Evolutionary conservation across 2,888 invertebrate species (phyloP), one percentile per base, ranked within the genome.

Genomic region (Sialis lutaria): DNA sequence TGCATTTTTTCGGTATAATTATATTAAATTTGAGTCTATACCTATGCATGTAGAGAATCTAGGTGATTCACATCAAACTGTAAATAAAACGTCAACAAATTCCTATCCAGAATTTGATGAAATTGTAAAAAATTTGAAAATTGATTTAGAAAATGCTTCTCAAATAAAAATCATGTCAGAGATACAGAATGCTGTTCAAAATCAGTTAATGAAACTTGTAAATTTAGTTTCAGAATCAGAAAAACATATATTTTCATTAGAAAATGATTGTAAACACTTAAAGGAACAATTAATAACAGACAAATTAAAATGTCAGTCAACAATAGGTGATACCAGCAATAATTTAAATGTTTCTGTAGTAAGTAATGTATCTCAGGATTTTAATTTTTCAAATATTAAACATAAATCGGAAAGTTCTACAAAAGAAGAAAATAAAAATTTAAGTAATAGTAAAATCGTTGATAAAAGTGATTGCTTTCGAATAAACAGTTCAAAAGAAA

Each of bases 1-100:
- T 53, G 70, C 73, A 50, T 77, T 81, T 61, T 65, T 77, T 34
- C 72, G 74, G 58, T 72, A 73, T 33, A 70, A 68, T 60, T 71
- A 69, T 54, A 67, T 67, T 44, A 65, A 67, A 60, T 73, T 70
- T 59, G 73, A 74, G 53, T 65, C 67, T 52, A 61, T 75, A 53
- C 71, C 60, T 6, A 48, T 65, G 46, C 60, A 57, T 47, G 73
- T 76, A 42, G 68, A 69, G 4, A 77, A 76, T 52, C 52, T 65
- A 41, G 61, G 60, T 50, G 61, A 64, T 53, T 52, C 59, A 1
- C 58, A 57, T 46, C 58, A 60, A 49, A 53, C 51, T n/a, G 64
- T 64, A 46, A 60, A 60, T 53, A 55, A 12, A 41, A 53, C 57
- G 32, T 55, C 59, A 1, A 58, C 60, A 48, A 55, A 56, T 9